phyloP scores from a whole-genome alignment of 2,888 invertebrate genomes.

The Lithophane leautieri region DNA sequence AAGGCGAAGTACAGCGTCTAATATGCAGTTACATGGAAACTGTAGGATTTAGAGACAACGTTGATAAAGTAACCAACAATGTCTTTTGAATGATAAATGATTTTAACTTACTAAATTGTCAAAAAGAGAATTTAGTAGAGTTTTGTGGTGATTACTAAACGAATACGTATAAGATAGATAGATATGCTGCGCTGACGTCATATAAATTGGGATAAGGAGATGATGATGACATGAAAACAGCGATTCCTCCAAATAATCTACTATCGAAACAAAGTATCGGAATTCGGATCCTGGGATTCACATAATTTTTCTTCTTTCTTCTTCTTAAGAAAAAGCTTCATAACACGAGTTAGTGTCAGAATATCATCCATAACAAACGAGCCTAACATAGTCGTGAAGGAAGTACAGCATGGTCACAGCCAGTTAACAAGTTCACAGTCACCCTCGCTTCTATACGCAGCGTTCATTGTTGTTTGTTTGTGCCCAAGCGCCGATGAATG shows the following conservation, averaged over 20 bases:
- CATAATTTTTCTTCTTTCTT: neutral
- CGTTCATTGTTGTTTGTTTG: constrained; percentile 65
- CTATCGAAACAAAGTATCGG: neutral
- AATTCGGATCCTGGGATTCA: neutral
- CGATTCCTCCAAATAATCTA: neutral
- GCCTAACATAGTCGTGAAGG: constrained; percentile 35
- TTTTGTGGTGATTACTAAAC: neutral
- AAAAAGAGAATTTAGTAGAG: neutral
- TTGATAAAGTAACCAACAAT: constrained; percentile 6
- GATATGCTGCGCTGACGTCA: neutral
- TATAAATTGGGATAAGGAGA: neutral
- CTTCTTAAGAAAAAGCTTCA: neutral
- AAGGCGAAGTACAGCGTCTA: constrained; percentile 38
- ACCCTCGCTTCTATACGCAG: constrained; percentile 63
- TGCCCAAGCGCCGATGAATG: constrained; percentile 74
- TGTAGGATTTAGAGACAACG: constrained; percentile 29
- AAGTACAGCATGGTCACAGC: constrained; percentile 38
- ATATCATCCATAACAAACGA: constrained; percentile 16
- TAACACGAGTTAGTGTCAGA: neutral
- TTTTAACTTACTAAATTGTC: neutral
- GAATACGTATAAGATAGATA: neutral
- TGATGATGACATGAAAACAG: neutral
- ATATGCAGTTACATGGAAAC: constrained; percentile 37
- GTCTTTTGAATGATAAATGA: neutral
- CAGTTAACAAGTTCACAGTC: constrained; percentile 66